Conservation (phyloP, 2,888 invertebrate genomes). For the Uropetala carovei region DNA sequence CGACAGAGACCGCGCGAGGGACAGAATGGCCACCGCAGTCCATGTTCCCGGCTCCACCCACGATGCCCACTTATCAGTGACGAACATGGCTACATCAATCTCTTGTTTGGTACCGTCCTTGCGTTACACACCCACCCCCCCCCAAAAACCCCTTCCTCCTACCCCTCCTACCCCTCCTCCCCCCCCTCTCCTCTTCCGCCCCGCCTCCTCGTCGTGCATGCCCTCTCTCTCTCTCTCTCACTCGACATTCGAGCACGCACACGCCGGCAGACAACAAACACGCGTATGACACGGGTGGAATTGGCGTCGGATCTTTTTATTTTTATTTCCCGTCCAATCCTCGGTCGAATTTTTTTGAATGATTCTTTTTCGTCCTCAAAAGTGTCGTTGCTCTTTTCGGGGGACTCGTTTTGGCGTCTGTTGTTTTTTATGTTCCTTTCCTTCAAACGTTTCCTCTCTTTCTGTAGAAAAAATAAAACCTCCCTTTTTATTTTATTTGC, state of each 20-base stretch:
- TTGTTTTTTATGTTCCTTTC: too few species aligned
- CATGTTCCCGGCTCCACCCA: slow-evolving; percentile 12
- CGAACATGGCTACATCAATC: slow-evolving; percentile 48
- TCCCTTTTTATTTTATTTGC: too few species aligned
- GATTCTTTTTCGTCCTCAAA: too few species aligned
- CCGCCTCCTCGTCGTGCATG: neutral
- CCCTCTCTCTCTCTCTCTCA: neutral
- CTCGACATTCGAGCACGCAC: neutral
- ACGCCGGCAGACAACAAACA: neutral
- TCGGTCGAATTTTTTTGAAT: neutral
- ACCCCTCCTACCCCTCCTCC: neutral
- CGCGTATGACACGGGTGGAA: neutral
- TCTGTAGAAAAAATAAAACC: too few species aligned
- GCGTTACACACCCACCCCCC: neutral
- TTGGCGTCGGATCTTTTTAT: neutral
- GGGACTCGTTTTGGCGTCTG: too few species aligned
- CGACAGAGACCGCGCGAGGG: slow-evolving; percentile 34
- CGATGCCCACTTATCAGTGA: slow-evolving; percentile 43
- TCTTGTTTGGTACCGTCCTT: neutral
- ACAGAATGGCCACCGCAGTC: slow-evolving; percentile 47
- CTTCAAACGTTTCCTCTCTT: too few species aligned
- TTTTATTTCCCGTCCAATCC: neutral
- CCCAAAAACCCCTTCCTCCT: too few species aligned
- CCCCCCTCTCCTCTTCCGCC: neutral
- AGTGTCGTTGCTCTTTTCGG: too few species aligned